Percentiles rank a stretch among this genome's conserved stretches.
These are phyloP conservation scores for Toxostoma redivivum DNA, from an alignment of 2,113 vertebrate genomes.

Conservation along the genomic window DNA sequence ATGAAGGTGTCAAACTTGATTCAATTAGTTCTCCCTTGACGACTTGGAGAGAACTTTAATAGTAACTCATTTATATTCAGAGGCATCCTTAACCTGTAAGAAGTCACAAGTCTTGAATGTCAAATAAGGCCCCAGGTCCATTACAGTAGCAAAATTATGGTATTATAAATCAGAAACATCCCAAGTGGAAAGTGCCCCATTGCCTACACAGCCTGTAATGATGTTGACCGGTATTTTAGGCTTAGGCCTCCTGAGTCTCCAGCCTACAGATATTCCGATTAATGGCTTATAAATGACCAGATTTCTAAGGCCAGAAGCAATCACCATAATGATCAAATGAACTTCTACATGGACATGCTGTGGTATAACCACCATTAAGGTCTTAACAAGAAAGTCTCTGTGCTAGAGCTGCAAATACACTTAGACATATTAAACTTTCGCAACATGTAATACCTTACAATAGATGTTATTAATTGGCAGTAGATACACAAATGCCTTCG, in stretches of 20 bases:
- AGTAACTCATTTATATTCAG: background rate
- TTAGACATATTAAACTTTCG: background rate
- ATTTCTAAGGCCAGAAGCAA: background rate
- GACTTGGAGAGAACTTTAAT: background rate
- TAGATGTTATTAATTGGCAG: background rate
- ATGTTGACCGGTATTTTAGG: background rate
- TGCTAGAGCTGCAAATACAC: background rate
- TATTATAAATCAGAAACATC: background rate
- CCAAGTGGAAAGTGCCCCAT: background rate
- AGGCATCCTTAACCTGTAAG: background rate
- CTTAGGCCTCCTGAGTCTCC: rapidly evolving
- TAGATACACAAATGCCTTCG: background rate
- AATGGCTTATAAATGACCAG: background rate
- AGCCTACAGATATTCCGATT: background rate
- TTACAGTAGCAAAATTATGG: background rate
- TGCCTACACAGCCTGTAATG: background rate
- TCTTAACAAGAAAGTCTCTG: background rate
- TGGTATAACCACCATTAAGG: background rate
- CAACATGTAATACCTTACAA: background rate
- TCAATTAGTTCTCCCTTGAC: background rate
- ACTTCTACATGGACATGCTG: background rate
- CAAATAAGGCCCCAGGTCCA: background rate
- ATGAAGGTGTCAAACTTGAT: background rate
- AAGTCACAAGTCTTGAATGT: background rate
- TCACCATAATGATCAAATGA: background rate